Conservation (phyloP, 2,797 vertebrate genomes). For the Zalophus californianus region DNA sequence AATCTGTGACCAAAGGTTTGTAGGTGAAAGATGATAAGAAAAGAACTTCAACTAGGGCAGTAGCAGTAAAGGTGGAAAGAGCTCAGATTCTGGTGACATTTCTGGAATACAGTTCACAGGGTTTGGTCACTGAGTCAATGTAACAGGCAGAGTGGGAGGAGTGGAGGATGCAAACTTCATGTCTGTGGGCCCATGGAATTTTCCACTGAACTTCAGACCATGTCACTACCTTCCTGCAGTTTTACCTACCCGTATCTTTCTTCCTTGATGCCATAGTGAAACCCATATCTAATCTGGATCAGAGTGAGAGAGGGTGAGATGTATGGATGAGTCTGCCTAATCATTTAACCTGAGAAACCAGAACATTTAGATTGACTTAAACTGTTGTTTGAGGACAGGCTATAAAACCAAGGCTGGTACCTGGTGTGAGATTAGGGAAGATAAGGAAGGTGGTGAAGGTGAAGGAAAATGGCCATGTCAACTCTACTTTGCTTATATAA, state of each 20-base stretch:
- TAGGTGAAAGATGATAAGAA: not conserved
- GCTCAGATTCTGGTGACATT: not conserved
- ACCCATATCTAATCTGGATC: not conserved
- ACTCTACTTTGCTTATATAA: not conserved
- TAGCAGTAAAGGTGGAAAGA: not conserved
- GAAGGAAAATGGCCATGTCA: not conserved
- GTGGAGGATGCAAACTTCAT: not conserved
- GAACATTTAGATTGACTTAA: not conserved
- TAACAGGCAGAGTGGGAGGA: not conserved
- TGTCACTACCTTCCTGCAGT: not conserved
- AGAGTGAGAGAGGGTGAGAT: not conserved
- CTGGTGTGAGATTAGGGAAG: not conserved
- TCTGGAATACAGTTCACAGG: not conserved
- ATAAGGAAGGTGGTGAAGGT: not conserved
- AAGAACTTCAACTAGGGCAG: not conserved
- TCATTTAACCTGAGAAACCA: not conserved
- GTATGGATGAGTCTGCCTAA: not conserved
- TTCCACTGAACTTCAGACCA: not conserved
- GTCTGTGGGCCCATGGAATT: not conserved
- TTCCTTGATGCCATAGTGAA: not conserved
- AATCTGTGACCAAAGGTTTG: not conserved
- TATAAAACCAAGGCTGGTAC: not conserved
- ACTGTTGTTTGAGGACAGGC: not conserved
- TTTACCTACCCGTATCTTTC: not conserved
- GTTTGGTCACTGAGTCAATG: not conserved